Conservation (phyloP, 2,113 vertebrate genomes). For the Seriola aureovittata region DNA sequence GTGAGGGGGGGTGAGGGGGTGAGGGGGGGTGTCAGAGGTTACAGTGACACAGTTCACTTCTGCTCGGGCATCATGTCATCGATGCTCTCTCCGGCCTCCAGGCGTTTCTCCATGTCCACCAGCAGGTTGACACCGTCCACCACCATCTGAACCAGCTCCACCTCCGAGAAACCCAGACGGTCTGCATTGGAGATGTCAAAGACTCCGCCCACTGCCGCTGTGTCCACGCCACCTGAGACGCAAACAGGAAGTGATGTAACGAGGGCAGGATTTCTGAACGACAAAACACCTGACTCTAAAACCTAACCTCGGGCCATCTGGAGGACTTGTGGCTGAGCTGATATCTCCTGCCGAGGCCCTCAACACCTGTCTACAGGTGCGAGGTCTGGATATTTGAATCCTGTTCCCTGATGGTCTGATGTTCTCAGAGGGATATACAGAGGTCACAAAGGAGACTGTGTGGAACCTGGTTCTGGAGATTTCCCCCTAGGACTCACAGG, state of each 20-base stretch:
- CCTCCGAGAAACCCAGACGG: slow-evolving; percentile 96
- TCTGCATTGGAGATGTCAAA: slow-evolving; percentile 97
- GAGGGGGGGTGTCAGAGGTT: slow-evolving; percentile 7
- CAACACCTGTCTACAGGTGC: no score
- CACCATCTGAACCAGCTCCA: slow-evolving; percentile 97
- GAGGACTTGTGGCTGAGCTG: no score
- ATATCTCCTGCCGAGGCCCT: no score
- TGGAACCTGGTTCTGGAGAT: no score
- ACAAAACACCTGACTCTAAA: no score
- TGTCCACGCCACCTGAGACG: slow-evolving; percentile 93
- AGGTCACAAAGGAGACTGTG: neutral
- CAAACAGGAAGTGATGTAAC: neutral
- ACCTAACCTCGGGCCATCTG: no score
- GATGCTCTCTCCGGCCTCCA: slow-evolving; percentile 91
- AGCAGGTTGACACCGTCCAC: slow-evolving; percentile 95
- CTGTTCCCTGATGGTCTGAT: no score
- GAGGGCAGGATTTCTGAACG: neutral
- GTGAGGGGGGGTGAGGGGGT: no score
- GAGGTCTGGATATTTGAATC: no score
- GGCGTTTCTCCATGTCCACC: slow-evolving; percentile 92
- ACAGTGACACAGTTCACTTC: slow-evolving; percentile 87
- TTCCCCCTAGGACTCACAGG: no score
- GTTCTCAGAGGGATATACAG: neutral
- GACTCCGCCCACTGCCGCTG: slow-evolving; percentile 94
- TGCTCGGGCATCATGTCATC: slow-evolving; percentile 93